Conservation (phyloP, 2,113 vertebrate genomes). For the Taurulus bubalis region DNA sequence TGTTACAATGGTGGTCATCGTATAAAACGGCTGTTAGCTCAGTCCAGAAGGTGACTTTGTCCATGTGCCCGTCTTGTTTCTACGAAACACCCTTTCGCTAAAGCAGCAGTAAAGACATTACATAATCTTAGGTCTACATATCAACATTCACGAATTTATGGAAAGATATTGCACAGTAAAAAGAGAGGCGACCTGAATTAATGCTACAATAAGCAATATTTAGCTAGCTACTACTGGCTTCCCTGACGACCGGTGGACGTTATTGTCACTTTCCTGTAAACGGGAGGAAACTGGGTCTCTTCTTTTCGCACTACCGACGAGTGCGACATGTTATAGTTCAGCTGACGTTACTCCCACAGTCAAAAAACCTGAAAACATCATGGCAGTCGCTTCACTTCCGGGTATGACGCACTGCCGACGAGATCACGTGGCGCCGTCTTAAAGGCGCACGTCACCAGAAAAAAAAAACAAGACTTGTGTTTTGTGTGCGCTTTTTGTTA, state of each 20-base stretch:
- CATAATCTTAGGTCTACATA: background rate
- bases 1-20: constrained; percentile 46
- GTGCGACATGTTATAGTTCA: background rate
- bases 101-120: background rate
- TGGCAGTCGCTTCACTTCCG: constrained; percentile 38
- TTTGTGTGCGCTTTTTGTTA: background rate
- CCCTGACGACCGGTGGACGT: background rate
- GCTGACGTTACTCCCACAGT: background rate
- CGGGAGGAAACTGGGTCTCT: background rate
- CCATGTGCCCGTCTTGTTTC: background rate
- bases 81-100: background rate
- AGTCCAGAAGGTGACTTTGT: constrained; percentile 11
- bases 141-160: background rate
- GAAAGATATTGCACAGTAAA: background rate
- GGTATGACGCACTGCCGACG: background rate
- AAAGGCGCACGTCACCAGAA: constrained; percentile 21
- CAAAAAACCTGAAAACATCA: background rate
- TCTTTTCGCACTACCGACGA: background rate
- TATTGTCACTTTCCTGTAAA: background rate
- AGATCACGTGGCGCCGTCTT: constrained; percentile 49
- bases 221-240: background rate
- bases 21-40: background rate
- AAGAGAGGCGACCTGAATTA: background rate
- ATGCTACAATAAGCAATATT: background rate
- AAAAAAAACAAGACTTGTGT: background rate